Conservation (phyloP, 2,797 vertebrate genomes). For the Malacoraja senta region DNA sequence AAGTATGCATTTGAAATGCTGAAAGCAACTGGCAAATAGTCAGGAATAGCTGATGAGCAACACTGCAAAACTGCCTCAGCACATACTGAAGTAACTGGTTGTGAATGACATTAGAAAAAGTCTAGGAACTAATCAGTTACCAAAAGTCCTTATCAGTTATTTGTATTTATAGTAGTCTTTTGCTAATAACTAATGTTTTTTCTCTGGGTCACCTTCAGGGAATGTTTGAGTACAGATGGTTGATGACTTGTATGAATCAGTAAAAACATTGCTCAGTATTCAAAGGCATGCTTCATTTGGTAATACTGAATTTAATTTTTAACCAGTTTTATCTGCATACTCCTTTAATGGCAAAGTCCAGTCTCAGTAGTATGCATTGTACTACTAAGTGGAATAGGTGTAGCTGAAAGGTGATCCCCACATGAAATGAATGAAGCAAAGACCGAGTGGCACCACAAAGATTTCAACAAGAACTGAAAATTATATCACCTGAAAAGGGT, state of each 20-base stretch:
- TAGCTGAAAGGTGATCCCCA: not conserved
- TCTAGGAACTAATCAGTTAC: not conserved
- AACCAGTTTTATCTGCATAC: slow-evolving; percentile 11
- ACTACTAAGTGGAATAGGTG: not conserved
- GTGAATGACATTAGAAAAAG: not conserved
- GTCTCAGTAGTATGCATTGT: not conserved
- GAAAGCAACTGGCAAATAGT: not conserved
- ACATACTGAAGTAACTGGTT: not conserved
- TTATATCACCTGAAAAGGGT: not conserved
- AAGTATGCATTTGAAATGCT: too few relatives aligned
- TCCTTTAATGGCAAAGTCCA: slow-evolving; percentile 25
- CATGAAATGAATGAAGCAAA: not conserved
- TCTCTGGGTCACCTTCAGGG: not conserved
- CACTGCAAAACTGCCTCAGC: not conserved
- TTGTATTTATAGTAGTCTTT: not conserved
- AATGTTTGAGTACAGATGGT: not conserved
- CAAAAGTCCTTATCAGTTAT: not conserved
- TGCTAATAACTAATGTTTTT: not conserved
- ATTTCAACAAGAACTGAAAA: not conserved
- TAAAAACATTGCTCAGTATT: not conserved
- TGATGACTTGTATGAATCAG: not conserved
- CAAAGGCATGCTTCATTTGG: not conserved
- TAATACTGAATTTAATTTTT: slow-evolving; percentile 8
- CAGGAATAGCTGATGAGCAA: not conserved
- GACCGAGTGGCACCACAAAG: not conserved